These are phyloP conservation scores for Uropetala carovei DNA, from an alignment of 2,888 invertebrate species.

Conservation along the genomic window DNA sequence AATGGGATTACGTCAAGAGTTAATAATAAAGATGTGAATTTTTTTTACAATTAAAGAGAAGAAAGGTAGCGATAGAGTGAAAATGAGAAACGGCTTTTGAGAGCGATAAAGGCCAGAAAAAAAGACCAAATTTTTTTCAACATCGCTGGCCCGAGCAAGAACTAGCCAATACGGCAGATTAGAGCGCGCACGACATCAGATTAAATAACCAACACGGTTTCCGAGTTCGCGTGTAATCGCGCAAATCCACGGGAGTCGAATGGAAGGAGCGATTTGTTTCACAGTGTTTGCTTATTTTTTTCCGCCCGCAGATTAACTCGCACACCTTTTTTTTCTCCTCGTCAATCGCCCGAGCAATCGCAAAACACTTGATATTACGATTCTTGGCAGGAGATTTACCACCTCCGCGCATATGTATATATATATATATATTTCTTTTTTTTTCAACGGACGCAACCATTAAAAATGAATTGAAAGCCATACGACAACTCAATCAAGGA, in stretches of 20 bases:
- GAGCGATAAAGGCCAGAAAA: neutral
- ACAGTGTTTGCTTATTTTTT: neutral
- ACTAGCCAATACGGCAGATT: neutral
- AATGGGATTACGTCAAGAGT: too few relatives aligned
- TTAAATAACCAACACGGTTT: slow-evolving; percentile 19
- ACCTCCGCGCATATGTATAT: neutral
- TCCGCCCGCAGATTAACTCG: neutral
- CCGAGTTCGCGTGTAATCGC: neutral
- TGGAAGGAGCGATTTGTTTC: neutral
- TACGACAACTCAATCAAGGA: neutral
- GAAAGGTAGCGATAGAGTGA: neutral
- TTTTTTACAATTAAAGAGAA: too few relatives aligned
- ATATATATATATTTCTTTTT: neutral
- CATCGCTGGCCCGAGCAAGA: neutral
- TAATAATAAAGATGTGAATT: too few relatives aligned
- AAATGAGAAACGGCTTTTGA: neutral
- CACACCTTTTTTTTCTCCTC: neutral
- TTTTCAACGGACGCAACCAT: neutral
- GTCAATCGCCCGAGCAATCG: neutral
- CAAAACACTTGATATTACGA: slow-evolving; percentile 17
- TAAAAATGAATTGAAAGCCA: neutral
- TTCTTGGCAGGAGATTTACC: neutral
- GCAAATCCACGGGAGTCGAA: neutral
- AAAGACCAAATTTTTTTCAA: neutral
- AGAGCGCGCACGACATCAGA: slow-evolving; percentile 9